These are phyloP conservation scores for Eremophila alpestris DNA, from an alignment of 2,797 vertebrate species.

Conservation along the genomic window DNA sequence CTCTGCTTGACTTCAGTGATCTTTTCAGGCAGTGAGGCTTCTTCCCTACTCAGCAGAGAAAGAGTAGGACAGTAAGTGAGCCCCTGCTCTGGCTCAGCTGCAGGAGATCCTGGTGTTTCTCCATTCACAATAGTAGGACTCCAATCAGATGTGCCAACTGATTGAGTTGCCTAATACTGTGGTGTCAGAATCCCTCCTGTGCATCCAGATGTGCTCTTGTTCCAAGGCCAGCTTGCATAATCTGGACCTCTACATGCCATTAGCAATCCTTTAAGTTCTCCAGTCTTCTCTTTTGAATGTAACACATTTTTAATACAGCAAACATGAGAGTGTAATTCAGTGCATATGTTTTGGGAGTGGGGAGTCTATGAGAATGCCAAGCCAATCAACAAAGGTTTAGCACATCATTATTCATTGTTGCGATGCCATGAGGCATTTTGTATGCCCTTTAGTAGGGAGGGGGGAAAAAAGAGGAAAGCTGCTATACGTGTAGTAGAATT, in stretches of 20 bases:
- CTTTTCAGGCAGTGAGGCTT: background rate
- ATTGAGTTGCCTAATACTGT: background rate
- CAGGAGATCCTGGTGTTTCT: background rate
- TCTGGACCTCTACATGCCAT: background rate
- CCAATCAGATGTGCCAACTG: background rate
- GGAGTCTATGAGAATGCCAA: conserved; percentile 31
- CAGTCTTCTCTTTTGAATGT: background rate
- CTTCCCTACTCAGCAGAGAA: background rate
- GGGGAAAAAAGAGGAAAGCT: background rate
- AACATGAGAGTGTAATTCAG: background rate
- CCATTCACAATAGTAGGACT: background rate
- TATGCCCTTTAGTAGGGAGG: background rate
- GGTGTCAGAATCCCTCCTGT: background rate
- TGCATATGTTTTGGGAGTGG: conserved; percentile 17
- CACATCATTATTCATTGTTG: conserved; percentile 26
- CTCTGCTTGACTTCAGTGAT: background rate
- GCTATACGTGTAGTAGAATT: background rate
- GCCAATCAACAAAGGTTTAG: conserved; percentile 38
- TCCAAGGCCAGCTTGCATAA: background rate
- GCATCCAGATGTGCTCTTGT: background rate
- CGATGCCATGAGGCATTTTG: background rate
- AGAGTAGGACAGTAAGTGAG: background rate
- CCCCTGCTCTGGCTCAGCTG: background rate
- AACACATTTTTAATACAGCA: background rate
- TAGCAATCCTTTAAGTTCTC: background rate